These are phyloP conservation scores for Sympetrum striolatum DNA, from an alignment of 2,888 invertebrate species.

Conservation along the genomic window DNA sequence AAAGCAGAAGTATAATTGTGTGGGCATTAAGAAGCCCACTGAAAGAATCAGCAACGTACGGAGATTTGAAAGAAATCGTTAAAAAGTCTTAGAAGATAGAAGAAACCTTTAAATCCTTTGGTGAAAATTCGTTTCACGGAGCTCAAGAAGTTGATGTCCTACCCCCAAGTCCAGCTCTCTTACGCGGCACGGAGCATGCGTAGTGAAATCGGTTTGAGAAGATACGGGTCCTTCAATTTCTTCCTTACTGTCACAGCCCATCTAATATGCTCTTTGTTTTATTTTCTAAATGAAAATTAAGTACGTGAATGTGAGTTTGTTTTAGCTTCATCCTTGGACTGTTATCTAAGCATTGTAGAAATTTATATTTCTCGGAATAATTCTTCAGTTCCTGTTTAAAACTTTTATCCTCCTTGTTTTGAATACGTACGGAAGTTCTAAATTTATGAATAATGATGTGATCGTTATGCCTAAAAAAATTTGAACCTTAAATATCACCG, in stretches of 20 bases:
- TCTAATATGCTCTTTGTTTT: background rate
- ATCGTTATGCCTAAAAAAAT: background rate
- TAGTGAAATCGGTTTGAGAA: slow-evolving; percentile 40
- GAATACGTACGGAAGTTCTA: background rate
- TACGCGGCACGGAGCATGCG: slow-evolving; percentile 54
- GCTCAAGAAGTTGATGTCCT: slow-evolving; percentile 53
- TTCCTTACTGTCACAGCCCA: slow-evolving; percentile 4
- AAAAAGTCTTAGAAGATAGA: slow-evolving; percentile 48
- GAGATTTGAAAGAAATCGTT: slow-evolving; percentile 48
- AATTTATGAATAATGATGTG: background rate
- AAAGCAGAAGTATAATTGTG: slow-evolving; percentile 48
- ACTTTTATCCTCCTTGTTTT: background rate
- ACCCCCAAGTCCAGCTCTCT: slow-evolving; percentile 53
- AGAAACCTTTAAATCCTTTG: slow-evolving; percentile 49
- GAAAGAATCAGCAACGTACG: slow-evolving; percentile 46
- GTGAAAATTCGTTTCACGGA: slow-evolving; percentile 53
- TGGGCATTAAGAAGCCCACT: slow-evolving; percentile 47
- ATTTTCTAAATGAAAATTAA: background rate
- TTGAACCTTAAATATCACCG: background rate
- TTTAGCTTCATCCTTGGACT: background rate
- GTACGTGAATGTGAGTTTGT: background rate
- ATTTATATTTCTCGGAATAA: background rate
- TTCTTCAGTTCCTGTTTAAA: background rate
- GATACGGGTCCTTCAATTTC: slow-evolving; percentile 38
- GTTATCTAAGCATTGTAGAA: background rate